Conservation (phyloP, 2,113 vertebrate genomes). For the Eonycteris spelaea region DNA sequence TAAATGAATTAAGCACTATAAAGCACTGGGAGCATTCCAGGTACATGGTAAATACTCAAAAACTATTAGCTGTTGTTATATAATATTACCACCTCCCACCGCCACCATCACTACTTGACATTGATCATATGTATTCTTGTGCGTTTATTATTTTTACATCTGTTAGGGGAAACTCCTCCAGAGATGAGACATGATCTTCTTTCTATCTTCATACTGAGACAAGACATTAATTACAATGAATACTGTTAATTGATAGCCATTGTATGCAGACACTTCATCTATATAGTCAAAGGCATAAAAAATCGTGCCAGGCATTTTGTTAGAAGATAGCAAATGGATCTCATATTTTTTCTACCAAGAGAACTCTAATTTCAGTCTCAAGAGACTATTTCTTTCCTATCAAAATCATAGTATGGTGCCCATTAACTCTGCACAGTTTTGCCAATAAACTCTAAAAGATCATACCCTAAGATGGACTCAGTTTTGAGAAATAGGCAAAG, state of each 20-base stretch:
- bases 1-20: background rate
- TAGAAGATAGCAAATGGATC: background rate
- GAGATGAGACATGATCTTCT: background rate
- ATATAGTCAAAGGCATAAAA: background rate
- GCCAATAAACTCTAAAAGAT: slow-evolving; percentile 61
- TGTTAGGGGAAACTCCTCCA: background rate
- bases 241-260: background rate
- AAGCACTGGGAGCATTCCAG: background rate
- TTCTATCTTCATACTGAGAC: background rate
- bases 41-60: background rate
- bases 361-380: background rate
- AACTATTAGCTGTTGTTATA: background rate
- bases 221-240: background rate
- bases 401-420: slow-evolving; percentile 27
- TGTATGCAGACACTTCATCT: background rate
- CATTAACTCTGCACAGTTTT: slow-evolving; percentile 56
- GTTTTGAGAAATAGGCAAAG: slow-evolving; percentile 62
- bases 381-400: slow-evolving; percentile 55
- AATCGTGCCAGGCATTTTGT: background rate
- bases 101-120: background rate
- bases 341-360: background rate
- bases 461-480: slow-evolving; percentile 32
- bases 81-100: background rate
- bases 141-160: background rate
- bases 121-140: background rate